These are phyloP conservation scores for Rhinichthys osculus DNA, from an alignment of 2,797 vertebrate genomes.

Conservation along the genomic window DNA sequence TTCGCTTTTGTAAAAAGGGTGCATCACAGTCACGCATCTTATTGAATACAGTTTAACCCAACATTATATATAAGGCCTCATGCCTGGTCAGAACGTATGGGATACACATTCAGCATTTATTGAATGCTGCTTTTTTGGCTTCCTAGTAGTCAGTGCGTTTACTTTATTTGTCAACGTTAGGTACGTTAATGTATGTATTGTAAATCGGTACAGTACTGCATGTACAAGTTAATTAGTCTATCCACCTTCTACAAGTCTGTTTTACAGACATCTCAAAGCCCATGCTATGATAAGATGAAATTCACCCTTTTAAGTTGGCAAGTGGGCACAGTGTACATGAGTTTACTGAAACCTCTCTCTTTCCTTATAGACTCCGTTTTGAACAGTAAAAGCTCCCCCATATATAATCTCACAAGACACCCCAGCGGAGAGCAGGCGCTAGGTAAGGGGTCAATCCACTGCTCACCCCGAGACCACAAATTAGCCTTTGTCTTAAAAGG, in stretches of 20 bases:
- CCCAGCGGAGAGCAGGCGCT: constrained; percentile 58
- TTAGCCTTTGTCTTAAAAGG: background rate
- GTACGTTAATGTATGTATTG: background rate
- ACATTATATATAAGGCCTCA: background rate
- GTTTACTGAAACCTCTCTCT: constrained; percentile 55
- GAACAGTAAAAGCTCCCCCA: constrained; percentile 57
- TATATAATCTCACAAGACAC: constrained; percentile 60
- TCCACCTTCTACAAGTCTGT: background rate
- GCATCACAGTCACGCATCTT: background rate
- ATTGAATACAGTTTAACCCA: background rate
- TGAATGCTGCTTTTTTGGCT: background rate
- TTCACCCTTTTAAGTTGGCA: background rate
- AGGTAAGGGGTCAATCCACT: constrained; percentile 61
- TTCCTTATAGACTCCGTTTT: constrained; percentile 57
- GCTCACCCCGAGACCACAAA: constrained; percentile 13
- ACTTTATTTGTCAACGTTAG: background rate
- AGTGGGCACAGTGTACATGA: constrained; percentile 26
- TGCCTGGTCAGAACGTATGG: background rate
- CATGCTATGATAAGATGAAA: background rate
- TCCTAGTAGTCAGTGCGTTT: background rate
- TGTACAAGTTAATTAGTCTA: background rate
- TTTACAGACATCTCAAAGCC: background rate
- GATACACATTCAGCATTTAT: background rate
- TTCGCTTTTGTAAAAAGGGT: background rate
- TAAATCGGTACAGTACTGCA: background rate